These are phyloP conservation scores for Carassius carassius DNA, from an alignment of 2,113 vertebrate genomes.

Conservation along the genomic window DNA sequence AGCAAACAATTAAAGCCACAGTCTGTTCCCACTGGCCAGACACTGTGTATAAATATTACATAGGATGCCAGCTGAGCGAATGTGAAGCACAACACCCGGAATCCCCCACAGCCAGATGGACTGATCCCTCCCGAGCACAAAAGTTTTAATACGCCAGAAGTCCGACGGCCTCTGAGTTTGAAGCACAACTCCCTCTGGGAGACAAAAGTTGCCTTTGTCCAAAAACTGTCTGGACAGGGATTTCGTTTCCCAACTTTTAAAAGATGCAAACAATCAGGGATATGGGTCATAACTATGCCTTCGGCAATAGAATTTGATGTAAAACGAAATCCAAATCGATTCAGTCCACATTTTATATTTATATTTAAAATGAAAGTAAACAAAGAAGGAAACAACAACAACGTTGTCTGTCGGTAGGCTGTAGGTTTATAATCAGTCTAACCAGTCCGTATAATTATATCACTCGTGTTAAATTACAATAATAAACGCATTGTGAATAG, in stretches of 20 bases:
- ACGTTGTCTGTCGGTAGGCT: not conserved
- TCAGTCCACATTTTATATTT: not conserved
- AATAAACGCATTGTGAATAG: not conserved
- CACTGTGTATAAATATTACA: conserved; percentile 92
- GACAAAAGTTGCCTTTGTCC: conserved; percentile 76
- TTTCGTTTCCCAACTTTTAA: conserved; percentile 42
- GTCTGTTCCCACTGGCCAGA: conserved; percentile 77
- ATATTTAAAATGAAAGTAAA: conserved; percentile 13
- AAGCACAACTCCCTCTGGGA: conserved; percentile 63
- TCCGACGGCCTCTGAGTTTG: conserved; percentile 67
- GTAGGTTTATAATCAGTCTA: not conserved
- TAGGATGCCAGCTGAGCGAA: conserved; percentile 85
- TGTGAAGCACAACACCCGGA: conserved; percentile 63
- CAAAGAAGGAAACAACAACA: not conserved
- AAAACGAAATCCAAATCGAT: not conserved
- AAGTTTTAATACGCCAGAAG: conserved; percentile 77
- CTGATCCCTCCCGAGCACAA: conserved; percentile 68
- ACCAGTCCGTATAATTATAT: not conserved
- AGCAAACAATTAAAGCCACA: conserved; percentile 87
- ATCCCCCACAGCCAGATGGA: conserved; percentile 84
- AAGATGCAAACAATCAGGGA: not conserved
- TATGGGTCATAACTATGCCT: not conserved
- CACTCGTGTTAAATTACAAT: not conserved
- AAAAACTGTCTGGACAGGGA: conserved; percentile 63
- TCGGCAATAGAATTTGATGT: not conserved